A percentile compares a stretch with the other conserved stretches of the same genome.
phyloP scores from a whole-genome alignment of 64 coral and sea anemone species.

The Actinia tenebrosa region DNA sequence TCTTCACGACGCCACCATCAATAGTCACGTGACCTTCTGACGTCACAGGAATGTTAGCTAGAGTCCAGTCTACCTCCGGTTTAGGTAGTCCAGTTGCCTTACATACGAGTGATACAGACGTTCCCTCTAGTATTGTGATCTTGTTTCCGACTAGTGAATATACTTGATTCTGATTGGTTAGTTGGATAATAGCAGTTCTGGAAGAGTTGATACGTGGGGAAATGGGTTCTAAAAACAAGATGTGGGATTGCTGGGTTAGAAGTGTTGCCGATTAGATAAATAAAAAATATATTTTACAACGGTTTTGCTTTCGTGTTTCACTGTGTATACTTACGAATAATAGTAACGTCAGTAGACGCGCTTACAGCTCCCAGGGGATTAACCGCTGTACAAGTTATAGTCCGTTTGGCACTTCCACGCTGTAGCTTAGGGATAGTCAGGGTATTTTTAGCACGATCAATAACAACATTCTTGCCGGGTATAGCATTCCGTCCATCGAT shows the following conservation, averaged over 20 bases:
- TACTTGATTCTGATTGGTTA: constrained; percentile 20
- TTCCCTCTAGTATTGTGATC: constrained; percentile 58
- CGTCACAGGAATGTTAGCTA: constrained; percentile 27
- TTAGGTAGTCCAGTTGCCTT: constrained; percentile 33
- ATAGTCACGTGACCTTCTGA: constrained; percentile 26
- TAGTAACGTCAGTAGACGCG: constrained; percentile 24
- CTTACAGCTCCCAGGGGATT: constrained; percentile 34
- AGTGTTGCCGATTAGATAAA: no score
- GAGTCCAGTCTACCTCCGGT: constrained; percentile 36
- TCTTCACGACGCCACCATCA: constrained; percentile 33
- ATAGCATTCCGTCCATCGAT: constrained; percentile 5
- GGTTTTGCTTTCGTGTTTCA: background rate
- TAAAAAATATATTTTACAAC: no score
- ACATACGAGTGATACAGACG: constrained; percentile 31
- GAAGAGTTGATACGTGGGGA: background rate
- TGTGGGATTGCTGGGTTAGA: background rate
- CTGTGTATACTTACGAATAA: constrained; percentile 18
- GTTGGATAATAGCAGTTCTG: background rate
- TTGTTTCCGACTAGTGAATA: constrained; percentile 43
- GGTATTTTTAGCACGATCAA: background rate
- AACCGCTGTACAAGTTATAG: constrained; percentile 23
- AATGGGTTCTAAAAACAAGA: background rate
- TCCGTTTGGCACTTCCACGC: background rate
- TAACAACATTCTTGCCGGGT: background rate
- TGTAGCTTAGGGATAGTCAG: background rate